A percentile compares a stretch with the other conserved stretches of the same genome.
Conservation (phyloP, 2,888 invertebrate genomes). For the Melitaea athalia region DNA sequence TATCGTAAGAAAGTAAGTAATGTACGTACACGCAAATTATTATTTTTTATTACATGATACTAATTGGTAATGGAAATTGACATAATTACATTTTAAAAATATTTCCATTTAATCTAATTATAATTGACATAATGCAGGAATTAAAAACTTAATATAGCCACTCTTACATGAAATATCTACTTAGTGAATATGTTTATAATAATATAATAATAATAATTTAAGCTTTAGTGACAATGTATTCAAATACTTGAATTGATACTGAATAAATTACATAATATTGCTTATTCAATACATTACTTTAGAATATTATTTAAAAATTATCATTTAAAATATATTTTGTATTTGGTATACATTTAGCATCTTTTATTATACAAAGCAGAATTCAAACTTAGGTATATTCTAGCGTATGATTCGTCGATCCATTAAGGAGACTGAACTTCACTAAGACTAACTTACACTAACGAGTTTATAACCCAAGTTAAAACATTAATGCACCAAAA, state of each 20-base stretch:
- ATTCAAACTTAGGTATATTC: slow-evolving; percentile 79
- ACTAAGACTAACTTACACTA: slow-evolving; percentile 49
- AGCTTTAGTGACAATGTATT: slow-evolving; percentile 24
- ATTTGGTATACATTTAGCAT: slow-evolving; percentile 71
- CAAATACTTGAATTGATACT: slow-evolving; percentile 26
- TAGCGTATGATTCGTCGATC: slow-evolving; percentile 80
- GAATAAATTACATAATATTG: slow-evolving; percentile 42
- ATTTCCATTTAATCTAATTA: slow-evolving; percentile 64
- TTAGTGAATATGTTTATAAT: slow-evolving; percentile 16
- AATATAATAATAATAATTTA: slow-evolving; percentile 12
- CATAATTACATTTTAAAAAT: slow-evolving; percentile 60
- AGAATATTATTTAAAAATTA: slow-evolving; percentile 31
- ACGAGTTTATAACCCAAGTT: slow-evolving; percentile 66
- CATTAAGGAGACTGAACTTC: slow-evolving; percentile 60
- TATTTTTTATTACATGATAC: slow-evolving; percentile 31
- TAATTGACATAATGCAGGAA: slow-evolving; percentile 80
- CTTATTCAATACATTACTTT: slow-evolving; percentile 37
- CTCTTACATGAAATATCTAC: slow-evolving; percentile 24
- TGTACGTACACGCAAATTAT: slow-evolving; percentile 50
- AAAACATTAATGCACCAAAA: slow-evolving; percentile 48
- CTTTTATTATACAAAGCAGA: slow-evolving; percentile 72
- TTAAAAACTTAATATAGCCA: slow-evolving; percentile 39
- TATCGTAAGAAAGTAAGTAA: slow-evolving; percentile 35
- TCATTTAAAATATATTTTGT: slow-evolving; percentile 44
- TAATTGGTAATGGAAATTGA: slow-evolving; percentile 48